phyloP scores from a whole-genome alignment of 2,888 invertebrate genomes.

The Amphimallon solstitiale region DNA sequence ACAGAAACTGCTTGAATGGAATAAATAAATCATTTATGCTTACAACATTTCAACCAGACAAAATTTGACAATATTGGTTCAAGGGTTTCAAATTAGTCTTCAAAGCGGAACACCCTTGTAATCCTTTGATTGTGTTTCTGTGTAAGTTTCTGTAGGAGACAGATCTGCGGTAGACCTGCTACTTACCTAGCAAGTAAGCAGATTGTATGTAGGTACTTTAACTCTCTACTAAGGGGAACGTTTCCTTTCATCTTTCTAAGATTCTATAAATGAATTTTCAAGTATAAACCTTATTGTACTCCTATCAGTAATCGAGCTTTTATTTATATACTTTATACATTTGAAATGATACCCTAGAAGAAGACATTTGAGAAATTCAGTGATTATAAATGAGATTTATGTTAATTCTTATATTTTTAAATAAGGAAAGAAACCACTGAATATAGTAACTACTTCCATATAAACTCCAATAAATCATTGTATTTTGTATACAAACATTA shows the following conservation, averaged over 20 bases:
- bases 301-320: background rate
- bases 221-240: slow-evolving; percentile 46
- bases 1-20: background rate
- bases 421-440: too few species aligned
- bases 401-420: too few species aligned
- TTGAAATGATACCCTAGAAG: background rate
- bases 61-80: slow-evolving; percentile 43
- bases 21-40: slow-evolving; percentile 25
- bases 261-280: slow-evolving; percentile 24
- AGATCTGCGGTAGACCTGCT: slow-evolving; percentile 53
- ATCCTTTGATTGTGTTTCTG: slow-evolving; percentile 54
- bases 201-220: slow-evolving; percentile 50
- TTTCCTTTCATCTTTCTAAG: slow-evolving; percentile 51
- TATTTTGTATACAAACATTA: too few species aligned
- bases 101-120: slow-evolving; percentile 50
- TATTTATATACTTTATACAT: background rate
- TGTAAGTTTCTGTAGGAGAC: slow-evolving; percentile 53
- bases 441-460: too few species aligned
- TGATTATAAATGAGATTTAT: too few species aligned
- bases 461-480: too few species aligned
- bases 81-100: slow-evolving; percentile 48
- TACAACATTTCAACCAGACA: slow-evolving; percentile 28
- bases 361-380: background rate
- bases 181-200: slow-evolving; percentile 53
- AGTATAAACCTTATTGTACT: slow-evolving; percentile 23